A percentile compares a stretch with the other conserved stretches of the same genome.
Conservation (phyloP, 2,888 invertebrate species). For the Lycia hirtaria region DNA sequence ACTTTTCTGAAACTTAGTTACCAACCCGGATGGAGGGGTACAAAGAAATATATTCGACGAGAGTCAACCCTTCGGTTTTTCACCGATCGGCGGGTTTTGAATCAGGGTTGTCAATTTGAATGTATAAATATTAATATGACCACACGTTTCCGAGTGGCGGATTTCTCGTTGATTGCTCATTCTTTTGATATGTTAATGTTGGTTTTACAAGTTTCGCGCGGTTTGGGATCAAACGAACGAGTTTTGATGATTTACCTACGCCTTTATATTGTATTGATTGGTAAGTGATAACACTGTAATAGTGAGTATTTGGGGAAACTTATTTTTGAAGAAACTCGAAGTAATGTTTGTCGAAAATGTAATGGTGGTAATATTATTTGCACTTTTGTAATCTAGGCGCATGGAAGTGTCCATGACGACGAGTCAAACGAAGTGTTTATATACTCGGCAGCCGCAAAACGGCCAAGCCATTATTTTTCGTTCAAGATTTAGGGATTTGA, state of each 20-base stretch:
- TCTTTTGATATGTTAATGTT: slow-evolving; percentile 44
- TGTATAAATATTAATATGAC: slow-evolving; percentile 57
- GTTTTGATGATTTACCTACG: neutral
- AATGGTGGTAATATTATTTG: no score
- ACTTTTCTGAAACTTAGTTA: neutral
- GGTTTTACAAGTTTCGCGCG: slow-evolving; percentile 35
- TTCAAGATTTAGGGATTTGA: no score
- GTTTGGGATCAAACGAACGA: slow-evolving; percentile 10
- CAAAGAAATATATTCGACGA: slow-evolving; percentile 33
- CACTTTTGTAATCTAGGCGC: no score
- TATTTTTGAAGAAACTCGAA: no score
- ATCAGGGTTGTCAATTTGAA: slow-evolving; percentile 51
- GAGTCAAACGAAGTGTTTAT: no score
- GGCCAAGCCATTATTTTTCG: no score
- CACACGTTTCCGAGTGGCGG: slow-evolving; percentile 43
- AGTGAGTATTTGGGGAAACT: no score
- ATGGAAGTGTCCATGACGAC: no score
- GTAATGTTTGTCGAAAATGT: no score
- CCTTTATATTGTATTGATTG: neutral
- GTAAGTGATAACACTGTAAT: no score
- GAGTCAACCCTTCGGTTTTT: slow-evolving; percentile 56
- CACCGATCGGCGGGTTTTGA: slow-evolving; percentile 40
- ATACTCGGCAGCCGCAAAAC: no score
- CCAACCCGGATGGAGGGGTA: neutral
- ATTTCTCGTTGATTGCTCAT: slow-evolving; percentile 45